Evolutionary conservation across 2,888 invertebrate species (phyloP).

Genomic region (Thysanoteuthis rhombus): DNA sequence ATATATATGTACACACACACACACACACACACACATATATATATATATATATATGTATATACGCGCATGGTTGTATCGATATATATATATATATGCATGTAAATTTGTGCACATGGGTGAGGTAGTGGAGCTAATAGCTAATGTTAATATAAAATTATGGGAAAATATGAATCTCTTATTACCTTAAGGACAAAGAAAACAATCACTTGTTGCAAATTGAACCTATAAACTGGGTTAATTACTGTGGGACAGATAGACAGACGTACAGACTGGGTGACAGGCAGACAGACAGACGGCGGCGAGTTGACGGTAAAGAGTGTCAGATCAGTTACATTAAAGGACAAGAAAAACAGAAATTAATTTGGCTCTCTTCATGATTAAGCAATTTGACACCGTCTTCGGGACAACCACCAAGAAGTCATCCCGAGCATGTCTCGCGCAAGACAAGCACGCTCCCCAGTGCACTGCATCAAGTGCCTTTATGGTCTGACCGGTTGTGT

Average conservation of each 20-base stretch:
- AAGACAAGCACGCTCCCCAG: too few relatives aligned
- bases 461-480: too few relatives aligned
- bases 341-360: not conserved
- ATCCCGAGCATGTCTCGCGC: too few relatives aligned
- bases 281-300: not conserved
- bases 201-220: not conserved
- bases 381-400: too few relatives aligned
- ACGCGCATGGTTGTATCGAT: too few relatives aligned
- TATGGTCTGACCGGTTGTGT: too few relatives aligned
- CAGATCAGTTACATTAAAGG: not conserved
- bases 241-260: not conserved
- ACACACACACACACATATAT: too few relatives aligned
- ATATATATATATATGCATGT: not conserved
- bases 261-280: not conserved
- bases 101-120: not conserved
- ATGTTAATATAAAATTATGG: not conserved
- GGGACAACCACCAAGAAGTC: too few relatives aligned
- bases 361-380: not conserved
- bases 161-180: not conserved
- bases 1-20: not conserved
- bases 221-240: not conserved
- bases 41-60: too few relatives aligned
- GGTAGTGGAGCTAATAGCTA: not conserved
- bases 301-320: not conserved
- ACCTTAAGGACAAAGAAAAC: conserved; percentile 12